Base-by-base conservation (phyloP, 1,140 invertebrate species). In the Nomia melanderi region DNA sequence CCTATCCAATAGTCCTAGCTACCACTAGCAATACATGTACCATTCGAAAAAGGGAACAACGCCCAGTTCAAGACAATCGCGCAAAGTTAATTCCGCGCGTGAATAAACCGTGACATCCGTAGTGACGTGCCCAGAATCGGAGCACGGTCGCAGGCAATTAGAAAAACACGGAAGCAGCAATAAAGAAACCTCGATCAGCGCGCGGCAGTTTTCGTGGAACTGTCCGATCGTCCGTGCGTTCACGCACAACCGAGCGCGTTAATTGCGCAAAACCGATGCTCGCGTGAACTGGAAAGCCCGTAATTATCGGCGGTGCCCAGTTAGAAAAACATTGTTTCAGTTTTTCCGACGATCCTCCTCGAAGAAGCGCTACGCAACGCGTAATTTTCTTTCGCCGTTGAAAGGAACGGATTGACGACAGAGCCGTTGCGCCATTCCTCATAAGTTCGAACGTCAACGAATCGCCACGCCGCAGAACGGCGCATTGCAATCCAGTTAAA, bases 201-300 rank as follows among this genome's bases (percentile, higher is more conserved):
- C n/a, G 14, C 2, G 23, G n/a, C 14, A 23, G 12, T 63, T 77
- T 71, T 63, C 75, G 25, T 23, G 31, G 57, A 71, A 77, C 2
- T n/a, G 20, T 25, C 20, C 8, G 14, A 3, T 0, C 0, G 9
- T 41, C 8, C 47, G 11, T 25, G 56, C 56, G 20, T 53, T 39
- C 25, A 8, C 14, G 7, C 29, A 2, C 31, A 7, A 0, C 27
- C 47, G 47, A 50, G 47, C 17, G 17, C 8, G 44, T 27, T 70
- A 77, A 70, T 60, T 62, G 33, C 65, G 17, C 41, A 9, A 12
- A 14, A 47, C 7, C 2, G 54, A 50, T 57, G 53, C 47, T 17
- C 36, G 63, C 12, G 23, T 17, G 25, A 27, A 41, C 29, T 27
- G 64, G 54, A 39, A 50, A 8, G 20, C 12, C n/a, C 4, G 23